phyloP scores from a whole-genome alignment of 1,140 invertebrate species.

The Pseudachorutes palmiensis region DNA sequence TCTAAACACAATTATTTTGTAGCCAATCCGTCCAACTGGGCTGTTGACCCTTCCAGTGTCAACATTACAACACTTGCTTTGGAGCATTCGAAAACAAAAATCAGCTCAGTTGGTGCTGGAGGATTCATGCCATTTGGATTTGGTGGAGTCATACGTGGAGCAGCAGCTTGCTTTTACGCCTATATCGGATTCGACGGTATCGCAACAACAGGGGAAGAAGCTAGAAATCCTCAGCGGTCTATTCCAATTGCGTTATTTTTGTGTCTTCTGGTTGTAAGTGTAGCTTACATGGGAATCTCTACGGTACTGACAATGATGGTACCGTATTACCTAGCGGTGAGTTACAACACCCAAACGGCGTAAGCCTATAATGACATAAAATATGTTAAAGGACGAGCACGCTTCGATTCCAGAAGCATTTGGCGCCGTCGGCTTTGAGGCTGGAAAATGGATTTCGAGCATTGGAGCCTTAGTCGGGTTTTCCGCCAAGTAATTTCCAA shows the following conservation, averaged over 20 bases:
- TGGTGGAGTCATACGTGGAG: slow-evolving; percentile 48
- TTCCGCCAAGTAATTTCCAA: slow-evolving; percentile 42
- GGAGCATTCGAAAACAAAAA: background rate
- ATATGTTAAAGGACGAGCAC: slow-evolving; percentile 41
- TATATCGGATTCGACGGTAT: slow-evolving; percentile 85
- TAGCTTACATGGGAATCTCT: slow-evolving; percentile 74
- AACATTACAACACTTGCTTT: background rate
- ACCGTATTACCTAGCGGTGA: slow-evolving; percentile 72
- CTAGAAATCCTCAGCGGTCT: slow-evolving; percentile 74
- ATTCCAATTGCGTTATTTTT: slow-evolving; percentile 79
- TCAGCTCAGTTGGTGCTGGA: slow-evolving; percentile 39
- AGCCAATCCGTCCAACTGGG: background rate
- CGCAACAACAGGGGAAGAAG: slow-evolving; percentile 76
- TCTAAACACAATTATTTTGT: background rate
- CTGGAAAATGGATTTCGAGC: slow-evolving; percentile 48
- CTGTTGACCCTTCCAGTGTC: background rate
- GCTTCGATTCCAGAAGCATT: slow-evolving; percentile 51
- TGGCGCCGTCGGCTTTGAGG: slow-evolving; percentile 43
- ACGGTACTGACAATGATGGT: slow-evolving; percentile 82
- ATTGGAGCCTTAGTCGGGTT: slow-evolving; percentile 48
- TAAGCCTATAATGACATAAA: background rate
- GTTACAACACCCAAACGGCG: background rate
- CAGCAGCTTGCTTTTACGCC: slow-evolving; percentile 83
- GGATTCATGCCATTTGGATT: slow-evolving; percentile 46
- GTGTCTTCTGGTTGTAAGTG: slow-evolving; percentile 32